Base-by-base conservation (phyloP, 2,888 invertebrate genomes). In the Dasypolia templi region DNA sequence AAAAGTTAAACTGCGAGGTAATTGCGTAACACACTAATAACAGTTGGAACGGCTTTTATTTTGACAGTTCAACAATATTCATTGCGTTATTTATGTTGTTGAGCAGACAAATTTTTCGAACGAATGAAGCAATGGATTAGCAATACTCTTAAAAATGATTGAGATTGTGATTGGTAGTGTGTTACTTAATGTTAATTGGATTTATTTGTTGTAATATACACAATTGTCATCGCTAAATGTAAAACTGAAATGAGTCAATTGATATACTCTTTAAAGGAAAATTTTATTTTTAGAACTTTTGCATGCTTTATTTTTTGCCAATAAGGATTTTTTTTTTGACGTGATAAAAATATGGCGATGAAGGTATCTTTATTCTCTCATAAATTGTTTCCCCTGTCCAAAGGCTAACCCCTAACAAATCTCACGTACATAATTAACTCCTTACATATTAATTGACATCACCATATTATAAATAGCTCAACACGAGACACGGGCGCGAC, bases 401-500 rank as follows among this genome's bases (percentile, higher is more conserved):
- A 32, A 49, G 26, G 2, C 49, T 77, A 35, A 63, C 62, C 44
- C 56, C 44, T 61, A 64, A 77, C 49, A 70, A 39, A 67, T 39
- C 44, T 44, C 26, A 70, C 59, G 29, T 68, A 67, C 72, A 74
- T 80, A 84, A 85, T 84, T 78, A 84, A 73, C 69, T 75, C 75
- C 71, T 73, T 81, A 75, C 65, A 81, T 71, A 81, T 77, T 86
- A 84, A 85, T 81, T 83, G 77, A 79, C 75, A 79, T 81, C 61
- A 55, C 51, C 42, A 67, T 63, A 74, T 70, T 63, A 88, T 87
- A 89, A 88, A 86, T 85, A 82, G 81, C 84, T 81, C 65, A 44
- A 77, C 75, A 61, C 72, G 80, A 86, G 86, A 81, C 85, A 90
- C 82, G 87, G 88, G 88, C 88, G 89, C 90, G 89, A 90, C 93